These are phyloP conservation scores for Sturnus vulgaris DNA, from an alignment of 2,113 vertebrate genomes.

Conservation along the genomic window DNA sequence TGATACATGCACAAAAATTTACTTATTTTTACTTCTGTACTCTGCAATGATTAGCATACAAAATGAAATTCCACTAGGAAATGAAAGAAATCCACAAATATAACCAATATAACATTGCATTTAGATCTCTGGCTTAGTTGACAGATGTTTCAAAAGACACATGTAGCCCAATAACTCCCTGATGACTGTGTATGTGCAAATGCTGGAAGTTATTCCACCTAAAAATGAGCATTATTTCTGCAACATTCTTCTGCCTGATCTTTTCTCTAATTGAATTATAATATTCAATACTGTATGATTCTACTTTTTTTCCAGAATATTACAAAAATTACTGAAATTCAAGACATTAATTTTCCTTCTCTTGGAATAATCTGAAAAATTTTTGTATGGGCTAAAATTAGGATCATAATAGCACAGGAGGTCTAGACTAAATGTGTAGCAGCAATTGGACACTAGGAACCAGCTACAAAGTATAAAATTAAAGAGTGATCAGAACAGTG, in stretches of 20 bases:
- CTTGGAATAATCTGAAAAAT: not conserved
- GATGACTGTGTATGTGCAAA: not conserved
- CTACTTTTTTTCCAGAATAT: not conserved
- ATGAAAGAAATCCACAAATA: not conserved
- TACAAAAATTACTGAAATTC: not conserved
- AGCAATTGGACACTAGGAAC: not conserved
- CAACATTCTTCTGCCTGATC: not conserved
- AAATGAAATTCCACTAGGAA: conserved; percentile 24
- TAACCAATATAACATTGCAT: not conserved
- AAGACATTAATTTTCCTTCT: not conserved
- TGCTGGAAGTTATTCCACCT: not conserved
- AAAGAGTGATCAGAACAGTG: not conserved
- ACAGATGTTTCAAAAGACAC: conserved; percentile 45
- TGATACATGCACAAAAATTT: not conserved
- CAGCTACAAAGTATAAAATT: not conserved
- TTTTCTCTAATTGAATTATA: not conserved
- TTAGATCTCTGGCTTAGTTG: conserved; percentile 20
- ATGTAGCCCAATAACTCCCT: conserved; percentile 7
- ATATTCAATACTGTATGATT: not conserved
- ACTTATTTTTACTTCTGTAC: not conserved
- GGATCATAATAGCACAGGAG: not conserved
- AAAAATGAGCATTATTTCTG: not conserved
- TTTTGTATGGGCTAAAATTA: not conserved
- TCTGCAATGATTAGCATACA: not conserved
- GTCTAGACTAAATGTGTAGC: not conserved